A percentile compares a stretch with the other conserved stretches of the same genome.
These are phyloP conservation scores for Rotaria macrura DNA, from an alignment of 2,888 invertebrate genomes.

Conservation along the genomic window DNA sequence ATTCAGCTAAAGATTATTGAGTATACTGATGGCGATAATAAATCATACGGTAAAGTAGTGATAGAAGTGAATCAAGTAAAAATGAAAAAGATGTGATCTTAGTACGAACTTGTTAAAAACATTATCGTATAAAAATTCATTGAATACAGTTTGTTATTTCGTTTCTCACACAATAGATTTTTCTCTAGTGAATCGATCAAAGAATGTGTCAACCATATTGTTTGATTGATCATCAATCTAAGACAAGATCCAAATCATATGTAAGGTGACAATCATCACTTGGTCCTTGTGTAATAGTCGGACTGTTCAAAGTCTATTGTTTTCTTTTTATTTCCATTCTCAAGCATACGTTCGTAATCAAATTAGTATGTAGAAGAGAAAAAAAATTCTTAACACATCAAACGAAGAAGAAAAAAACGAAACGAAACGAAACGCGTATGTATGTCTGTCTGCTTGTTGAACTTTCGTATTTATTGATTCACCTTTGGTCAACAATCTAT, in stretches of 20 bases:
- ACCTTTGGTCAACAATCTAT: neutral
- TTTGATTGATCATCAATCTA: neutral
- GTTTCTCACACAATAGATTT: neutral
- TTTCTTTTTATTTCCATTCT: neutral
- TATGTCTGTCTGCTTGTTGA: neutral
- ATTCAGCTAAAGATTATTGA: no score
- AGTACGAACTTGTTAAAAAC: neutral
- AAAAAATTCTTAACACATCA: conserved; percentile 5
- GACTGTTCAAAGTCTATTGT: neutral
- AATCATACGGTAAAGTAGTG: no score
- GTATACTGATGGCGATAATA: no score
- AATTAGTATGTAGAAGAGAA: neutral
- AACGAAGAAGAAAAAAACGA: neutral
- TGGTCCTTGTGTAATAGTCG: neutral
- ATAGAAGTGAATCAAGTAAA: neutral
- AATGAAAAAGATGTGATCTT: neutral
- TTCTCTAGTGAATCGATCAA: neutral
- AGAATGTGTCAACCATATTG: neutral
- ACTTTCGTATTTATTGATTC: neutral
- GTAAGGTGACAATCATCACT: neutral
- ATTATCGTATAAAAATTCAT: neutral
- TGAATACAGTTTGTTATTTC: neutral
- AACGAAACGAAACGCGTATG: no score
- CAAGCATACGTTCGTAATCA: neutral
- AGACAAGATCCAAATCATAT: neutral